phyloP scores from a whole-genome alignment of 2,113 vertebrate species.

The Antechinus stuartii region DNA sequence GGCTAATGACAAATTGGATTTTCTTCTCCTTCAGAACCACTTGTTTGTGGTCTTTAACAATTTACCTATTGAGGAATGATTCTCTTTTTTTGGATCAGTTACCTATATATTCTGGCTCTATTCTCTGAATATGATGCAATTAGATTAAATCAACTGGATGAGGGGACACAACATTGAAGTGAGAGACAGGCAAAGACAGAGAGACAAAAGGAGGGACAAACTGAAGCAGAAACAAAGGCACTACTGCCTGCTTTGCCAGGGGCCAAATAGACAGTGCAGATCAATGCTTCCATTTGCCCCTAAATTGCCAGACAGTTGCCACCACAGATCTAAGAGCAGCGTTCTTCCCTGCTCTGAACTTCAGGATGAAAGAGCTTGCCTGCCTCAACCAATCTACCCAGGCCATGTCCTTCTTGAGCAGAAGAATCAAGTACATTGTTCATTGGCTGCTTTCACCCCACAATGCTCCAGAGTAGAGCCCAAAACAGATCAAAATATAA shows the following conservation, averaged over 20 bases:
- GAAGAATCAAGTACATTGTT: neutral
- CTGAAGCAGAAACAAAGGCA: neutral
- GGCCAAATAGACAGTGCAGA: neutral
- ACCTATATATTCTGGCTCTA: neutral
- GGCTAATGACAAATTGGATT: neutral
- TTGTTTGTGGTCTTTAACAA: neutral
- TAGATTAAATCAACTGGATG: neutral
- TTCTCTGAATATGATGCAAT: neutral
- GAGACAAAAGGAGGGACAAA: neutral
- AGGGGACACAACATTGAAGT: neutral
- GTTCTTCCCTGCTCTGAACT: neutral
- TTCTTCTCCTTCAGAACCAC: neutral
- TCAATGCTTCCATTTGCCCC: neutral
- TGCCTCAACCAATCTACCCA: neutral
- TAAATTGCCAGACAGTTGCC: neutral
- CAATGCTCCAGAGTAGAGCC: neutral
- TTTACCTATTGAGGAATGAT: neutral
- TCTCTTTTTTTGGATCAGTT: neutral
- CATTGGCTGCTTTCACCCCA: neutral
- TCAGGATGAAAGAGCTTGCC: neutral
- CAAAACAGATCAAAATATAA: neutral
- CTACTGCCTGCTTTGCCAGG: neutral
- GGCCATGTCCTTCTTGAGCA: neutral
- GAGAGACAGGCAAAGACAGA: neutral
- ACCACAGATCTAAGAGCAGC: neutral